A percentile compares a stretch with the other conserved stretches of the same genome.
These are phyloP conservation scores for Pachycephus smyrnensis DNA, from an alignment of 2,888 invertebrate genomes.

Conservation along the genomic window DNA sequence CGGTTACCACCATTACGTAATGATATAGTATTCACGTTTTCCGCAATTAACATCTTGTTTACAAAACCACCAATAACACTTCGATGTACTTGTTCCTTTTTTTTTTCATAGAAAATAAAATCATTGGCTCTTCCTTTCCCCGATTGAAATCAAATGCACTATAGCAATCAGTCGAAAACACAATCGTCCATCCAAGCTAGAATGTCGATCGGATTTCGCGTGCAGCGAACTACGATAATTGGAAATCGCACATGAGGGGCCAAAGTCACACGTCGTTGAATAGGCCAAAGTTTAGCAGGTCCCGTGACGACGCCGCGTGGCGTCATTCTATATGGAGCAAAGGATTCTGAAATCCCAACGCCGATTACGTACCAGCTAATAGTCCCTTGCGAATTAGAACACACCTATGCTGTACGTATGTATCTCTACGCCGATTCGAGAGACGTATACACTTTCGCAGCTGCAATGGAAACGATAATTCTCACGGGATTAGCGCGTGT, in stretches of 20 bases:
- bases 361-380: not conserved
- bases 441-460: not conserved
- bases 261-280: not conserved
- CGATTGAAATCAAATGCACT: not conserved
- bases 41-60: not conserved
- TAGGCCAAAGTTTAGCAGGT: not conserved
- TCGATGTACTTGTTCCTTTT: not conserved
- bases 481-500: not conserved
- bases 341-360: not conserved
- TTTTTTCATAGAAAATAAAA: no score
- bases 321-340: not conserved
- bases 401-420: not conserved
- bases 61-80: not conserved
- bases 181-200: not conserved
- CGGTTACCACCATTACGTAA: not conserved
- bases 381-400: not conserved
- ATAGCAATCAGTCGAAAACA: not conserved
- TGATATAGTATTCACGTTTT: not conserved
- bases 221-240: not conserved
- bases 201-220: not conserved
- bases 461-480: not conserved
- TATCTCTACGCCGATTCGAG: not conserved
- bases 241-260: not conserved
- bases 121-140: not conserved
- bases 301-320: not conserved